phyloP scores from a whole-genome alignment of 2,113 vertebrate species.

The Coracopsis vasa region DNA sequence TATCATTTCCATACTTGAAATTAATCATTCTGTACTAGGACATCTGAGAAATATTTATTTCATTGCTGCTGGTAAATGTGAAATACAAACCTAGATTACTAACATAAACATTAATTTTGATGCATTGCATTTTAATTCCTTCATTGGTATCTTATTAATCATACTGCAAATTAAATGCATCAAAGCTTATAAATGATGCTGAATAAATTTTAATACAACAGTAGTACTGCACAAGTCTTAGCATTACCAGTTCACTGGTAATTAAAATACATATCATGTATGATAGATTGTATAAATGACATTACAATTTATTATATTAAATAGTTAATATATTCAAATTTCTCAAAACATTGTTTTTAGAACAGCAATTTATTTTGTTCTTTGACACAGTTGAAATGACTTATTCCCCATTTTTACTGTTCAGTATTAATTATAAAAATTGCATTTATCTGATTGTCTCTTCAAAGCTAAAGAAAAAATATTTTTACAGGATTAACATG shows the following conservation, averaged over 20 bases:
- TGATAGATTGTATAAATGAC: background rate
- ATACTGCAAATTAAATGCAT: background rate
- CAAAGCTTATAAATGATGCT: background rate
- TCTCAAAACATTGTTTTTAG: background rate
- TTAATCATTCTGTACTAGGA: background rate
- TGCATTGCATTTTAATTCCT: background rate
- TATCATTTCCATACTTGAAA: background rate
- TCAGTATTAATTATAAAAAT: background rate
- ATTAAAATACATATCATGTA: background rate
- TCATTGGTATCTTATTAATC: background rate
- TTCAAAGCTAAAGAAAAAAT: background rate
- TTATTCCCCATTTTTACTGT: background rate
- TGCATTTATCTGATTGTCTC: background rate
- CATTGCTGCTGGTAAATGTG: background rate
- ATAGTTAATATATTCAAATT: background rate
- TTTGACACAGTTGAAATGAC: background rate
- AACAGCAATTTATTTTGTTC: background rate
- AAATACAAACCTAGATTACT: background rate
- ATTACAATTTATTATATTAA: background rate
- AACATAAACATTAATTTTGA: background rate
- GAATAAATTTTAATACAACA: background rate
- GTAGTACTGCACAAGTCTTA: background rate
- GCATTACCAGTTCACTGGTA: background rate
- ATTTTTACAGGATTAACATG: background rate
- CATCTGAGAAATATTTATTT: background rate